Conservation (phyloP, 2,797 vertebrate species). For the Epinephelus coioides region DNA sequence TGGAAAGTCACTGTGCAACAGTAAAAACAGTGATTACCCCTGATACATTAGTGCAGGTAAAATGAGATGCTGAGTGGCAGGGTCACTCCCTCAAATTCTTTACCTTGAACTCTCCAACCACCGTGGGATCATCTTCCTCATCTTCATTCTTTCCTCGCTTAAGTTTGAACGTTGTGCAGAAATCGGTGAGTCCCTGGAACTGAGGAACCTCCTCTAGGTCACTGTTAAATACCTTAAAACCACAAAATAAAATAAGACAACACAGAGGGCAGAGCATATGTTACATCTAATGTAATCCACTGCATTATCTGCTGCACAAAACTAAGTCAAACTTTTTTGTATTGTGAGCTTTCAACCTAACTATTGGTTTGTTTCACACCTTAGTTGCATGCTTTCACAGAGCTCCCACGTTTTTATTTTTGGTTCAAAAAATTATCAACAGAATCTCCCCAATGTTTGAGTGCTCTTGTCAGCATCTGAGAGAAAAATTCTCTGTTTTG, state of each 20-base stretch:
- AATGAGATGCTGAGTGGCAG: not conserved
- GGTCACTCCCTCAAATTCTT: conserved; percentile 4
- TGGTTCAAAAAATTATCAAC: not conserved
- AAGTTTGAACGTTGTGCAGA: conserved; percentile 96
- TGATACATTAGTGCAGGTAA: not conserved
- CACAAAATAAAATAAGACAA: conserved; percentile 15
- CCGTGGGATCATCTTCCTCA: conserved; percentile 92
- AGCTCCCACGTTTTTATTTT: not conserved
- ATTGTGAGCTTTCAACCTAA: not conserved
- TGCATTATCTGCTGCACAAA: not conserved
- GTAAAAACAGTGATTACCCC: not conserved
- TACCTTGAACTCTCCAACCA: conserved; percentile 99
- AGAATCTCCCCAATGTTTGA: not conserved
- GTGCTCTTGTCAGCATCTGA: not conserved
- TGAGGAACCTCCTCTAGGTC: conserved; percentile 91
- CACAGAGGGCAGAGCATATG: not conserved
- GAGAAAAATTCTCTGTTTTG: not conserved
- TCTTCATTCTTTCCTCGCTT: conserved; percentile 91
- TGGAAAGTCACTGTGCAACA: not conserved
- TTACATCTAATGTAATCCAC: not conserved
- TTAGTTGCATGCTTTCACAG: not conserved
- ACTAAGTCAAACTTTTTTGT: not conserved
- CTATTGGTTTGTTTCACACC: not conserved
- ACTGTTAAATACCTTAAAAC: conserved; percentile 87
- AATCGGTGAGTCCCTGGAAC: conserved; percentile 93